Evolutionary conservation across 1,140 invertebrate genomes (phyloP).

Genomic region (Rhopalosiphum padi): DNA sequence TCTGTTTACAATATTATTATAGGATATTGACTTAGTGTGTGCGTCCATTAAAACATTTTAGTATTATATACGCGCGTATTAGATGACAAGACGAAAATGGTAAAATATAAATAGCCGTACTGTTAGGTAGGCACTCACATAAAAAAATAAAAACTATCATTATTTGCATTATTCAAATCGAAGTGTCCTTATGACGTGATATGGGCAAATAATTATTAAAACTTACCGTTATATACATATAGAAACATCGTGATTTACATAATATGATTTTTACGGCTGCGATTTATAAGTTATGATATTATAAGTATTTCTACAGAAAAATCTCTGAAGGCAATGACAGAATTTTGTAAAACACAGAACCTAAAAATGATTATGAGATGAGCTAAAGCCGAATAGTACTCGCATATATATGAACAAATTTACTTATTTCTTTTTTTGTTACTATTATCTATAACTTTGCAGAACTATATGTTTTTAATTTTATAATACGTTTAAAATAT

Average conservation of each 20-base stretch:
- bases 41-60: neutral
- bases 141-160: neutral
- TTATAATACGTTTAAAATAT: too few relatives aligned
- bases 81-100: neutral
- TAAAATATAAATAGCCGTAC: neutral
- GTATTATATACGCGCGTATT: neutral
- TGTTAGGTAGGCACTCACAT: neutral
- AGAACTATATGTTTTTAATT: too few relatives aligned
- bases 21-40: neutral
- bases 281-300: neutral
- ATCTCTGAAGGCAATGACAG: neutral
- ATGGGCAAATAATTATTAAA: neutral
- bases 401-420: too few relatives aligned
- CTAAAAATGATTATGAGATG: too few relatives aligned
- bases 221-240: neutral
- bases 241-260: neutral
- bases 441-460: too few relatives aligned
- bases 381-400: too few relatives aligned
- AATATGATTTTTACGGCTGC: neutral
- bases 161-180: neutral
- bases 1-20: neutral
- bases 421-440: neutral
- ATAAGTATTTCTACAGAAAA: neutral
- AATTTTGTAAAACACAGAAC: neutral
- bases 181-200: neutral